Percentiles rank a stretch among this genome's conserved stretches.
Conservation (phyloP, 1,140 invertebrate species). For the Penaeus chinensis region DNA sequence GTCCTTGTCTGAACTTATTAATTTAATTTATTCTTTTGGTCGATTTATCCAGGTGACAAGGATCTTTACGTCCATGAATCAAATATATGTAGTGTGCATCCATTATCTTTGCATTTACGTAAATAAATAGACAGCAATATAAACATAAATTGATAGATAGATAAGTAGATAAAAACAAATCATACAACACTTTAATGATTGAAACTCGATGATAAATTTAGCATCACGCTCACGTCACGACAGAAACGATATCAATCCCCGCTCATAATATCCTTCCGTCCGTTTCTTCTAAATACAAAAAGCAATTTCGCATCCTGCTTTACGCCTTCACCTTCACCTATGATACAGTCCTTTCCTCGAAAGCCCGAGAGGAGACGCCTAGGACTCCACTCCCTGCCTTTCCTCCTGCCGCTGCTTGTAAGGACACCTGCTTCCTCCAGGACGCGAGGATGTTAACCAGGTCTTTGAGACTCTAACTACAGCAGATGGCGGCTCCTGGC, state of each 20-base stretch:
- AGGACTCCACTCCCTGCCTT: neutral
- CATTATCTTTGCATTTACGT: neutral
- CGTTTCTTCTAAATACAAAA: neutral
- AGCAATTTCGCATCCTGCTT: neutral
- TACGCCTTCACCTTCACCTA: neutral
- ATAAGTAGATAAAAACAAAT: neutral
- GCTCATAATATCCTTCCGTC: neutral
- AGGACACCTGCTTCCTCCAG: conserved; percentile 1
- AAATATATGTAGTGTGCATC: no score
- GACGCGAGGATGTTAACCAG: conserved; percentile 22
- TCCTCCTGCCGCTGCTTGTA: neutral
- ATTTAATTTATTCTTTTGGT: no score
- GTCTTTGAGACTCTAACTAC: conserved; percentile 25
- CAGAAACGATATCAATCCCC: neutral
- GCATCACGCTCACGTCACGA: no score
- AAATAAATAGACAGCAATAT: neutral
- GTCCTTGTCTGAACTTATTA: no score
- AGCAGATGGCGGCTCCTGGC: conserved; percentile 7
- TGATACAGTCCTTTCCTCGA: neutral
- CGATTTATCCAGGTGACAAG: no score
- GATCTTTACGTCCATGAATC: no score
- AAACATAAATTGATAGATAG: neutral
- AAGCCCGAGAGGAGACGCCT: neutral
- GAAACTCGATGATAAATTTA: no score
- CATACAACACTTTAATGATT: neutral